Base-by-base conservation (phyloP, 2,113 vertebrate species). In the Lophius piscatorius region DNA sequence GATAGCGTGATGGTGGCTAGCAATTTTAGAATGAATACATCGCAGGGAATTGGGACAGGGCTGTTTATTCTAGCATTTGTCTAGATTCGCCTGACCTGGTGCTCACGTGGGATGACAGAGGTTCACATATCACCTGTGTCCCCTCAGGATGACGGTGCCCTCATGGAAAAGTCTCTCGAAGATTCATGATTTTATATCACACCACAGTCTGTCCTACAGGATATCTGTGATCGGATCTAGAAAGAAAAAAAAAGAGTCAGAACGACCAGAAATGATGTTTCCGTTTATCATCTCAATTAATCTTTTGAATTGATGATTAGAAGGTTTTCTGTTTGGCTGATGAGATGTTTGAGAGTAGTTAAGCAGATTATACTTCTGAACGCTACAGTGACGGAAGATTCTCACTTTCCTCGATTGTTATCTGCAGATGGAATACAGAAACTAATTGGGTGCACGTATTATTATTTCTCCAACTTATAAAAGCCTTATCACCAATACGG, bases 391-490 rank as follows among this genome's bases (percentile, higher is more conserved):
- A 54, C 62, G 36, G 47, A 49, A 29, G 28, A 45, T 61, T 18
- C 42, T 34, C 39, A 17, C 13, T 63, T 59, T 34, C 36, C 50
- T 34, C 55, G 31, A 41, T 36, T 22, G n/a, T 12, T 18, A 40
- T 18, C n/a, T n/a, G n/a, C n/a, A n/a, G n/a, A n/a, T n/a, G n/a
- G n/a, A n/a, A 17, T 3, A 14, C 41, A 52, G 20, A 45, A 51
- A 45, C 50, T 63, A 58, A 70, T 38, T 46, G 39, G 52, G 6
- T 36, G 1, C 3, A 4, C 49, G 42, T 42, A 31, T 31, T 8
- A 51, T 16, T 20, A 34, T 6, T 16, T 9, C 21, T 50, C 21
- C n/a, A 12, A n/a, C 56, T 74, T n/a, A 28, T 34, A 44, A 20
- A 8, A 24, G 31, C 1, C n/a, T 10, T 4, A 13, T 22, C 42